Percentiles rank a stretch among this genome's conserved stretches.
Conservation (phyloP, 2,797 vertebrate species). For the Ciconia nigra region DNA sequence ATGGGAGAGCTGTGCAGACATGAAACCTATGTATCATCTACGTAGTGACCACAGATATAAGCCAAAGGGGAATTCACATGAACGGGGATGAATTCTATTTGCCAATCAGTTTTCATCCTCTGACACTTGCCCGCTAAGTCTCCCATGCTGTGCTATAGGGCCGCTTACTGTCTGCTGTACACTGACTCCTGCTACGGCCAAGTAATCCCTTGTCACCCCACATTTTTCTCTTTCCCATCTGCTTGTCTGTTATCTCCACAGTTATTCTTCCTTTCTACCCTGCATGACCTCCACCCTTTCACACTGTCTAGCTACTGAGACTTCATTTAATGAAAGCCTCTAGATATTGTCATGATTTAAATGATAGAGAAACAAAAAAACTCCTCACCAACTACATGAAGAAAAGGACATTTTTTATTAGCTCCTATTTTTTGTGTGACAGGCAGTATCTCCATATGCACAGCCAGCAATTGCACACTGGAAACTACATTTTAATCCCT, state of each 20-base stretch:
- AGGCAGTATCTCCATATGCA: neutral
- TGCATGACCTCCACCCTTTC: neutral
- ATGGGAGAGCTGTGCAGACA: neutral
- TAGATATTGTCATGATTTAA: neutral
- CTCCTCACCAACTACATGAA: neutral
- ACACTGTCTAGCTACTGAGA: neutral
- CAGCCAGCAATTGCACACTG: neutral
- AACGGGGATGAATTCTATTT: neutral
- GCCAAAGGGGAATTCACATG: neutral
- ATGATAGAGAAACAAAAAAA: neutral
- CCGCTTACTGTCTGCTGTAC: neutral
- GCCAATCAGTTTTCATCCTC: neutral
- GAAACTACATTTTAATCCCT: neutral
- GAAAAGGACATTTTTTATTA: neutral
- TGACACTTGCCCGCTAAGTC: neutral
- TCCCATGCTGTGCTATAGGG: neutral
- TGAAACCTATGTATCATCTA: neutral
- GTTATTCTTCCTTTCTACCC: neutral
- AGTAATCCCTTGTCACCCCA: neutral
- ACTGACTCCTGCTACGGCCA: accelerated
- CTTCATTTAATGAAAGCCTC: neutral
- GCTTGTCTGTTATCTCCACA: neutral
- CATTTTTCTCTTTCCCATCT: neutral
- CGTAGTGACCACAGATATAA: neutral
- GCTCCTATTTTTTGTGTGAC: neutral